Conservation (phyloP, 2,797 vertebrate genomes). For the Semotilus atromaculatus region DNA sequence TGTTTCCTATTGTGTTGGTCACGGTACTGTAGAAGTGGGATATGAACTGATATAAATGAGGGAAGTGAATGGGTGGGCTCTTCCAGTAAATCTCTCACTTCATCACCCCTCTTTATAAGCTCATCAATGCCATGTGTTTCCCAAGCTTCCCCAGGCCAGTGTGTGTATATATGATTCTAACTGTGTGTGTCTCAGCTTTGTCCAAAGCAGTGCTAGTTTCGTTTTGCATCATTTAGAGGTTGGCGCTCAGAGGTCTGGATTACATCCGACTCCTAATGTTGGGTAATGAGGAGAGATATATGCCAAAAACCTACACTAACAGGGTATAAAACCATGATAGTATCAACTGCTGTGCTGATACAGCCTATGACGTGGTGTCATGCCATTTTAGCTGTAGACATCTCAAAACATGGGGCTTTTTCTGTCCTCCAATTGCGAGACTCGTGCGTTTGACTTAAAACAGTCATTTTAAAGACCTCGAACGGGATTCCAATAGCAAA, state of each 20-base stretch:
- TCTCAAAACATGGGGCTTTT: neutral
- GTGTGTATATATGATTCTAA: constrained; percentile 1
- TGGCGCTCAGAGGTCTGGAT: constrained; percentile 34
- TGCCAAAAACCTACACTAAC: constrained; percentile 3
- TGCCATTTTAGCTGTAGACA: neutral
- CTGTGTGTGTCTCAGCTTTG: neutral
- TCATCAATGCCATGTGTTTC: constrained; percentile 44
- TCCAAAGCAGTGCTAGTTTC: constrained; percentile 9
- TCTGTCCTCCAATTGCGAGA: neutral
- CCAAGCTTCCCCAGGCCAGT: constrained; percentile 4
- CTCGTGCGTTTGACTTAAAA: neutral
- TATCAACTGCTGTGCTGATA: neutral
- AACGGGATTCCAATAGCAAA: neutral
- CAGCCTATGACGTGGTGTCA: neutral
- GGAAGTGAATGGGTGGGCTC: constrained; percentile 15
- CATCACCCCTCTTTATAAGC: constrained; percentile 42
- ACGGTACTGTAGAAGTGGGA: constrained; percentile 18
- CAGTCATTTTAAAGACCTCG: neutral
- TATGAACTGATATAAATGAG: constrained; percentile 19
- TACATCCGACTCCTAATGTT: constrained; percentile 19
- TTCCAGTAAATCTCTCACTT: constrained; percentile 49
- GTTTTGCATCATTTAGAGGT: constrained; percentile 24
- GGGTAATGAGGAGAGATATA: neutral
- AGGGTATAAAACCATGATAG: neutral
- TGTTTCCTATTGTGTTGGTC: neutral